These are phyloP conservation scores for Mugil cephalus DNA, from an alignment of 2,113 vertebrate genomes.

Conservation along the genomic window DNA sequence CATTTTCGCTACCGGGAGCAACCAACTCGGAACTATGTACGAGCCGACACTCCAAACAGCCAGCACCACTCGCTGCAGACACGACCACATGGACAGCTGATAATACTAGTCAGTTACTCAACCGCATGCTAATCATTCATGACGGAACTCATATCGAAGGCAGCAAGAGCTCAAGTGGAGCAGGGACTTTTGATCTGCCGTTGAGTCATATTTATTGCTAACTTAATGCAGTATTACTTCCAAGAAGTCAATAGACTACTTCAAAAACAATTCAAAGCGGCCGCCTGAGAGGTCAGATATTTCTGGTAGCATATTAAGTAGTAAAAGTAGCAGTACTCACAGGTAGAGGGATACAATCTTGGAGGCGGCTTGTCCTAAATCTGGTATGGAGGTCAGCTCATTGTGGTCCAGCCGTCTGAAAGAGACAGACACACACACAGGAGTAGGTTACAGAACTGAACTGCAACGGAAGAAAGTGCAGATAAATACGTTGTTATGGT, in stretches of 20 bases:
- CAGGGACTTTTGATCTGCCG: not conserved
- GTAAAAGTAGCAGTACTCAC: slow-evolving; percentile 86
- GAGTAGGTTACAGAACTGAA: slow-evolving; percentile 35
- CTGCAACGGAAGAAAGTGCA: not conserved
- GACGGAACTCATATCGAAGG: slow-evolving; percentile 27
- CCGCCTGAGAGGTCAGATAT: slow-evolving; percentile 47
- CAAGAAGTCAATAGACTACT: slow-evolving; percentile 58
- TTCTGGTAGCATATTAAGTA: slow-evolving; percentile 29
- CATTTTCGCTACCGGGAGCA: slow-evolving; percentile 70
- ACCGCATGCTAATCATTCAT: slow-evolving; percentile 28
- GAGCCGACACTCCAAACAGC: slow-evolving; percentile 48
- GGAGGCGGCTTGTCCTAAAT: slow-evolving; percentile 85
- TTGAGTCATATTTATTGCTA: not conserved
- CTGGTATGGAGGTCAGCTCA: slow-evolving; percentile 90
- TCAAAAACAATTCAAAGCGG: slow-evolving; percentile 61
- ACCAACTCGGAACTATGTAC: slow-evolving; percentile 50
- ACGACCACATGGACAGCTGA: slow-evolving; percentile 29
- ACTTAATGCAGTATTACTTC: slow-evolving; percentile 24
- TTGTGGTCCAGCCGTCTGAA: slow-evolving; percentile 93
- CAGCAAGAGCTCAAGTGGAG: slow-evolving; percentile 28
- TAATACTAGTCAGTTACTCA: slow-evolving; percentile 32
- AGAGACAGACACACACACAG: slow-evolving; percentile 57
- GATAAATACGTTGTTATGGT: too few relatives aligned
- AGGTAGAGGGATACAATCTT: slow-evolving; percentile 86
- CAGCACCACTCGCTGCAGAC: slow-evolving; percentile 38